Conservation (phyloP, 2,888 invertebrate species). For the Arenicola marina region DNA sequence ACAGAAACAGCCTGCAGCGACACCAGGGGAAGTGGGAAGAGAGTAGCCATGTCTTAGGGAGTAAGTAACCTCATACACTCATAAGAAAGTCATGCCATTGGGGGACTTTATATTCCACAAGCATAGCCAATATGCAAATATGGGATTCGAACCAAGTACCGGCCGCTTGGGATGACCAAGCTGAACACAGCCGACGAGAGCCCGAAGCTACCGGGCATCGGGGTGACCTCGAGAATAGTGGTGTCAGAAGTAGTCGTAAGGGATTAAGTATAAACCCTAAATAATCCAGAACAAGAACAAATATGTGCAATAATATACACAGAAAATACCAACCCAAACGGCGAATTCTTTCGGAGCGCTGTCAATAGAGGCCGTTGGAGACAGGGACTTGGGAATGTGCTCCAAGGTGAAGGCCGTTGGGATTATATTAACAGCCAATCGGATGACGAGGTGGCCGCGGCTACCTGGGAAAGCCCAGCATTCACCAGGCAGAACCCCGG, state of each 20-base stretch:
- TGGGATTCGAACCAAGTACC: too few relatives aligned
- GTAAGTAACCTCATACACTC: too few relatives aligned
- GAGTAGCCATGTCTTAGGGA: too few relatives aligned
- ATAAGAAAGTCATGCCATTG: too few relatives aligned
- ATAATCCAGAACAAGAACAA: background rate
- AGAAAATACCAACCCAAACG: slow-evolving; percentile 50
- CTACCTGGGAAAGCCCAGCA: slow-evolving; percentile 97
- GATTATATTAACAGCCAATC: slow-evolving; percentile 74
- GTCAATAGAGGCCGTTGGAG: slow-evolving; percentile 83
- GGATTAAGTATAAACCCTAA: too few relatives aligned
- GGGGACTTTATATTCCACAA: too few relatives aligned
- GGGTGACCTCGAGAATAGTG: too few relatives aligned
- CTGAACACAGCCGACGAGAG: too few relatives aligned
- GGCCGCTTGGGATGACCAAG: too few relatives aligned
- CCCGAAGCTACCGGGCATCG: too few relatives aligned
- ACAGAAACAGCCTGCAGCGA: background rate
- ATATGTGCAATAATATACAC: background rate
- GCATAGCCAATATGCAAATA: too few relatives aligned
- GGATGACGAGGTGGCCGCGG: slow-evolving; percentile 82
- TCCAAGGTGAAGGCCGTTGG: slow-evolving; percentile 85
- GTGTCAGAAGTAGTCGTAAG: too few relatives aligned
- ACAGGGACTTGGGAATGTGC: slow-evolving; percentile 81
- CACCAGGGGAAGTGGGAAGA: background rate
- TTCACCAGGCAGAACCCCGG: slow-evolving; percentile 78
- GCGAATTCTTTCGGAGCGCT: slow-evolving; percentile 87